Base-by-base conservation (phyloP, 2,113 vertebrate genomes). In the Alectura lathami region DNA sequence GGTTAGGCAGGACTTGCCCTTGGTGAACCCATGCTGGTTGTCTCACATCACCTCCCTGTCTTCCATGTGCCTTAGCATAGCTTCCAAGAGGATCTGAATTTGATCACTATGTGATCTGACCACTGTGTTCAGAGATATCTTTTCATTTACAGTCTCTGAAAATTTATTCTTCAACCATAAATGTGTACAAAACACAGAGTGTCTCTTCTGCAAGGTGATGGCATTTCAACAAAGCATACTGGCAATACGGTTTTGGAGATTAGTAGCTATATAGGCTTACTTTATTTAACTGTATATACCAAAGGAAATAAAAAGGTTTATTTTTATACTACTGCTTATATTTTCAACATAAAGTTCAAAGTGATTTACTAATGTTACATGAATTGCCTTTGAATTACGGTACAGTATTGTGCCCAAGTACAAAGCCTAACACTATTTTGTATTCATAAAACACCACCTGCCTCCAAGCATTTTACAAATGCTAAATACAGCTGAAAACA, bases 291-390 rank as follows among this genome's bases (percentile, higher is more conserved):
- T 91, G 77, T 88, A 94, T 93, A 93, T 95, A 96, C 89, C 88
- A 96, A 59, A 96, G 60, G 95, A 97, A 96, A 97, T 96, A 96
- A 96, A 96, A 96, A 92, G 89, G 85, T 96, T 96, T 96, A 94
- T 94, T 96, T 96, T 96, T 91, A 96, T 92, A 94, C 82, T 86
- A 75, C 75, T 92, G 90, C 93, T 96, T 91, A 89, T 93, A 96
- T 89, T 95, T 95, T 96, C 86, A 95, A 87, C 94, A 94, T 92
- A 93, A 97, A 96, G 89, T 92, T 97, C 93, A 69, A 81, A 96
- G 83, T 97, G 92, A 97, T 96, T 97, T 97, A 96, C 73, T 95
- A 95, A 95, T 63, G 70, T 94, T 89, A 95, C 96, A 94, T 80
- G 94, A 94, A 96, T 94, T 93, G 94, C 94, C 91, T 97, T 95